Evolutionary conservation across 1,140 invertebrate species (phyloP), one percentile per base, ranked within the genome.

Genomic region (Heliothis subflexa): DNA sequence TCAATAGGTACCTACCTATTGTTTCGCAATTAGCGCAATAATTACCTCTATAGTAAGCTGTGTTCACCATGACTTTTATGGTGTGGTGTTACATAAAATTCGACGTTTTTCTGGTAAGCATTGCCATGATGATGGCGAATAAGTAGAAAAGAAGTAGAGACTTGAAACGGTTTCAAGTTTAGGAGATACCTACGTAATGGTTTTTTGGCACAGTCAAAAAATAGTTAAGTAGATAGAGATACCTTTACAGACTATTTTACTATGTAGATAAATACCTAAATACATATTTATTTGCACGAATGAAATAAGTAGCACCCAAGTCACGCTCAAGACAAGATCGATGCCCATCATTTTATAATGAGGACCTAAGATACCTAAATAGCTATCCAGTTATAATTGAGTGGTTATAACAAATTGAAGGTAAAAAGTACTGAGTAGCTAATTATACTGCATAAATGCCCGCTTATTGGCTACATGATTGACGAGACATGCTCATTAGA

Each of bases 1-100:
- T 70, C 25, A 2, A 0, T 25, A 28, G 40, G 40, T 49, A n/a
- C n/a, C n/a, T n/a, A n/a, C n/a, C n/a, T n/a, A 68, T 25, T 28
- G 21, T 70, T 70, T 25, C n/a, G 64, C 47, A 68, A 68, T 68
- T 50, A 52, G 13, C 12, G 47, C 64, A 68, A 68, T 68, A 40
- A 40, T 40, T 40, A 33, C 7, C 3, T 7, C 33, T 49, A 66
- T 12, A 50, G 16, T 49, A 28, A 68, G 62, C 13, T n/a, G 47
- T 50, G 64, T 68, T 50, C 12, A 70, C 12, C 16, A 40, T 21
- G 40, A 47, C 33, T 40, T 40, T 40, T 3, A 40, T 40, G 33
- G 62, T 47, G n/a, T 47, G 5, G 16, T 66, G 16, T 66, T 66
- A 12, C 16, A 21, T 33, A 16, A 40, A 47, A 59, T 28, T 59